These are phyloP conservation scores for Acromyrmex echinatior DNA, from an alignment of 1,140 invertebrate genomes.

Conservation along the genomic window DNA sequence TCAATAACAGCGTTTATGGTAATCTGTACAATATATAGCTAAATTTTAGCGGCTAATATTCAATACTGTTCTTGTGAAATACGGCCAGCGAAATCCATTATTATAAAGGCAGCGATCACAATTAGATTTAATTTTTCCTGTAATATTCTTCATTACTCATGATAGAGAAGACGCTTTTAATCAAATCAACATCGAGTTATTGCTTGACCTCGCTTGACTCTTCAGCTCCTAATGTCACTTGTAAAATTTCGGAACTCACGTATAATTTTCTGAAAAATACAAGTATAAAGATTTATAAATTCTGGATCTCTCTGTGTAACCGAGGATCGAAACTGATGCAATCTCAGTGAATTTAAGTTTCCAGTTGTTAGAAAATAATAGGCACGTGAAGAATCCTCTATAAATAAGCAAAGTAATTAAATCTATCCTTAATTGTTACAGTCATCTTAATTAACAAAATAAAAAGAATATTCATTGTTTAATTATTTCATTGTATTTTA, in stretches of 20 bases:
- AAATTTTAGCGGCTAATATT: constrained; percentile 63
- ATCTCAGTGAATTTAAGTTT: not conserved
- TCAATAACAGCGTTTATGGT: constrained; percentile 56
- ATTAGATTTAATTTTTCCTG: constrained; percentile 15
- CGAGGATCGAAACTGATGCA: constrained; percentile 13
- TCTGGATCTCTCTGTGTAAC: not conserved
- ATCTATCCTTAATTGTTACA: not conserved
- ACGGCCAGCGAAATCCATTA: constrained; percentile 67
- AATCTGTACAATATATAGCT: constrained; percentile 72
- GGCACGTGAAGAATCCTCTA: not conserved
- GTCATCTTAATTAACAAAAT: not conserved
- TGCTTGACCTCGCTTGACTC: not conserved
- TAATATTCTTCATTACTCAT: constrained; percentile 17
- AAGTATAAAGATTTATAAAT: not conserved
- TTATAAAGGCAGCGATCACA: constrained; percentile 47
- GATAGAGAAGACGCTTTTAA: constrained; percentile 19
- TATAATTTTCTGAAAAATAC: not conserved
- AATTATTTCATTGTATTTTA: not conserved
- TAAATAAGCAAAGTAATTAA: not conserved
- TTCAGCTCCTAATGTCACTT: not conserved
- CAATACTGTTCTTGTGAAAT: constrained; percentile 60
- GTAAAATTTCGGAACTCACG: not conserved
- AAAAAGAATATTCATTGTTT: not conserved
- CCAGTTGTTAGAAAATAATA: not conserved
- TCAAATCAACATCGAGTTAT: constrained; percentile 30